Evolutionary conservation across 1,140 invertebrate species (phyloP).

Genomic region (Piezodorus guildinii): DNA sequence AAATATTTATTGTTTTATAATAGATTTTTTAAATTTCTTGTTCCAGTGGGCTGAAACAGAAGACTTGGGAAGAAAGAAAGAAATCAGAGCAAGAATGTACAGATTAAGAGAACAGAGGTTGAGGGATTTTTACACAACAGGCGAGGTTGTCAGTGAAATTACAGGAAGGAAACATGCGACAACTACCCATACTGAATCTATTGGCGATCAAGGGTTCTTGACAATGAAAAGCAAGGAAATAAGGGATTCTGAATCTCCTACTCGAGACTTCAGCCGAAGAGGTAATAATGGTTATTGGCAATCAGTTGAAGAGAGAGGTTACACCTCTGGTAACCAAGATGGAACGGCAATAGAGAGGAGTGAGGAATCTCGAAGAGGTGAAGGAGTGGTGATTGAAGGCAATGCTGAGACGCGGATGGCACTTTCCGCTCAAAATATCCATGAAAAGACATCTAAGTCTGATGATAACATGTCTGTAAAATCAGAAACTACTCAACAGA

Average conservation of each 20-base stretch:
- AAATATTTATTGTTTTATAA: too few species aligned
- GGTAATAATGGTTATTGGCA: conserved; percentile 26
- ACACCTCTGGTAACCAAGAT: conserved; percentile 18
- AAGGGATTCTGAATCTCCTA: conserved; percentile 59
- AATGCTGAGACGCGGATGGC: conserved; percentile 21
- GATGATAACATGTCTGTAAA: conserved; percentile 17
- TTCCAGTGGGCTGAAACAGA: conserved; percentile 72
- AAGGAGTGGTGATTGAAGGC: conserved; percentile 22
- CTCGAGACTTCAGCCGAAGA: conserved; percentile 40
- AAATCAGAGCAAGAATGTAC: conserved; percentile 72
- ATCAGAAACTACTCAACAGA: conserved; percentile 4
- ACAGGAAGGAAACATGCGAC: conserved; percentile 29
- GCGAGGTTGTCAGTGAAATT: conserved; percentile 33
- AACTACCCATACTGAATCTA: conserved; percentile 48
- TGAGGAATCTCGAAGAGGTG: conserved; percentile 11
- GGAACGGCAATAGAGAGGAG: conserved; percentile 15
- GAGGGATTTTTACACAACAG: conserved; percentile 51
- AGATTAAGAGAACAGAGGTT: conserved; percentile 63
- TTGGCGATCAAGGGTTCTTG: conserved; percentile 59
- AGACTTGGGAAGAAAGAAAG: conserved; percentile 71
- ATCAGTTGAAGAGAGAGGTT: conserved; percentile 26
- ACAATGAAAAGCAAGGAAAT: conserved; percentile 65
- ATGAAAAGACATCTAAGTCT: conserved; percentile 15
- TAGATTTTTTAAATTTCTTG: background rate
- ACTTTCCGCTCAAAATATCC: conserved; percentile 10